Conservation (phyloP, 2,888 invertebrate species). For the Drosophila paracracens region DNA sequence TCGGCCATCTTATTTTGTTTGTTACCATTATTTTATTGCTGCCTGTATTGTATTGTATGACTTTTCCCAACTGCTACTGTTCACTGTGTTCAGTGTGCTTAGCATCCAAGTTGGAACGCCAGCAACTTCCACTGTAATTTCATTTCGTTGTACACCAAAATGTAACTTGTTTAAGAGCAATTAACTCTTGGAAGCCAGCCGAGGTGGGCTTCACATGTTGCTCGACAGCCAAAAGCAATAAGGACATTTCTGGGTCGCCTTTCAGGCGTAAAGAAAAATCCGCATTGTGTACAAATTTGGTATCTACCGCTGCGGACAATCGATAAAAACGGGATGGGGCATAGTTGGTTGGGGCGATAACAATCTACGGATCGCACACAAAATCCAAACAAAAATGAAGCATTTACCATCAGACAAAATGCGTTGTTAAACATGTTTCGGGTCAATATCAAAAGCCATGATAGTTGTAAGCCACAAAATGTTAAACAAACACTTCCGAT, state of each 20-base stretch:
- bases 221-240: not conserved
- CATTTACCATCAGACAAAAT: slow-evolving; percentile 66
- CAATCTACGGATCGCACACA: slow-evolving; percentile 25
- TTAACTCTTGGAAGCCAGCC: slow-evolving; percentile 47
- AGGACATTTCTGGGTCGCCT: not conserved
- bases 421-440: slow-evolving; percentile 76
- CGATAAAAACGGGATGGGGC: slow-evolving; percentile 12
- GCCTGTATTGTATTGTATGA: slow-evolving; percentile 4
- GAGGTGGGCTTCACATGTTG: slow-evolving; percentile 34
- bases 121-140: slow-evolving; percentile 25
- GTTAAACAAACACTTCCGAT: slow-evolving; percentile 66
- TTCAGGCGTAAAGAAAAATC: slow-evolving; percentile 25
- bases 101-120: not conserved
- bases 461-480: slow-evolving; percentile 81
- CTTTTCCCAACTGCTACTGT: not conserved
- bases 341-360: slow-evolving; percentile 2
- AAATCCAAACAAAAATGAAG: slow-evolving; percentile 50
- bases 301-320: slow-evolving; percentile 47
- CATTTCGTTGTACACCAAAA: slow-evolving; percentile 33
- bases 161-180: slow-evolving; percentile 39
- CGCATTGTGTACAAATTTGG: slow-evolving; percentile 66
- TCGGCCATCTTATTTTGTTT: slow-evolving; percentile 31
- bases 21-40: slow-evolving; percentile 55
- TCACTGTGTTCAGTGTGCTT: not conserved
- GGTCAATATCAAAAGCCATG: slow-evolving; percentile 82